Percentiles rank a stretch among this genome's conserved stretches.
Conservation (phyloP, 2,888 invertebrate species). For the Drosophila histrio region DNA sequence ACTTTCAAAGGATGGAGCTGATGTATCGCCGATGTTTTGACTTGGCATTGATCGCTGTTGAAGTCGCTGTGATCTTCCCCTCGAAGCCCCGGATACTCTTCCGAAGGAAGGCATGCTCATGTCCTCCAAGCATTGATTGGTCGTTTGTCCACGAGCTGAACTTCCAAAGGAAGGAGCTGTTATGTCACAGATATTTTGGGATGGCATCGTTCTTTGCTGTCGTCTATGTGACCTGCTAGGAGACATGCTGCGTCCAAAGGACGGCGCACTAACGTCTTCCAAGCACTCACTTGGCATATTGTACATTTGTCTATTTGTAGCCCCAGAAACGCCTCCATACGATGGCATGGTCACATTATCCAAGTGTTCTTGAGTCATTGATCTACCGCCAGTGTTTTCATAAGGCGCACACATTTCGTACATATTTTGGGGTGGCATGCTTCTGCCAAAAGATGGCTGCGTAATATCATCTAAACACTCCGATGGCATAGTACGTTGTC, state of each 20-base stretch:
- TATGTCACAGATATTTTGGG: not conserved
- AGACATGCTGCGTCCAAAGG: not conserved
- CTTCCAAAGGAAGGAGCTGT: not conserved
- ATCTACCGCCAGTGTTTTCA: not conserved
- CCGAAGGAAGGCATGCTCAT: not conserved
- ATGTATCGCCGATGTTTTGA: constrained; percentile 9
- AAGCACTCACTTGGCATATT: not conserved
- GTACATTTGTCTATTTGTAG: not conserved
- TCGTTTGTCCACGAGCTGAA: not conserved
- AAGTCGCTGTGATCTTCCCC: not conserved
- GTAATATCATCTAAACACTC: not conserved
- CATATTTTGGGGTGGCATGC: not conserved
- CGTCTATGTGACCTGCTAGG: not conserved
- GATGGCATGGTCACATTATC: constrained; percentile 23
- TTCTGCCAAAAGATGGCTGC: not conserved
- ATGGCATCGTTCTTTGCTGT: not conserved
- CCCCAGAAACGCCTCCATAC: not conserved
- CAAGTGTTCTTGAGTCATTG: constrained; percentile 17
- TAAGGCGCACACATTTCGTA: not conserved
- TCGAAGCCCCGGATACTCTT: not conserved
- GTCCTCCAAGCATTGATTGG: not conserved
- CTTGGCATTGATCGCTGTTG: constrained; percentile 1
- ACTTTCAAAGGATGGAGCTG: not conserved
- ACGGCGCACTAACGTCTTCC: constrained; percentile 30
- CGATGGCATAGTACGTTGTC: constrained; percentile 14